phyloP scores from a whole-genome alignment of 2,888 invertebrate genomes.

The Phyllotreta cruciferae region DNA sequence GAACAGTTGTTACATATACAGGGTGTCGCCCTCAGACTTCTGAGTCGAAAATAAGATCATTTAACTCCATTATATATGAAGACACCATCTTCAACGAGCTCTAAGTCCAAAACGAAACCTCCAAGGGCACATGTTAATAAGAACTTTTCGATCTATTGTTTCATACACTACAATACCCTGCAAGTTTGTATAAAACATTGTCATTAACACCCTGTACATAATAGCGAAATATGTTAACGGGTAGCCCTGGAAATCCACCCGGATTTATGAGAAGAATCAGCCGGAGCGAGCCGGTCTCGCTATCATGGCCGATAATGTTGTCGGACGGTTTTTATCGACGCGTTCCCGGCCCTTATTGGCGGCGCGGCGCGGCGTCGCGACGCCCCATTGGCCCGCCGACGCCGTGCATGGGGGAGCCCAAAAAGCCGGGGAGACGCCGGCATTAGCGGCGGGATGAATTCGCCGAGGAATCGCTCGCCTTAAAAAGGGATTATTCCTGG shows the following conservation, averaged over 20 bases:
- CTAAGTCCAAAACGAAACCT: too few species aligned
- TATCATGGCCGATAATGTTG: conserved; percentile 63
- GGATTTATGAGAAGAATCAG: conserved; percentile 57
- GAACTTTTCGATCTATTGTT: too few species aligned
- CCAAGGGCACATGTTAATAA: too few species aligned
- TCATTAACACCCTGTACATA: too few species aligned
- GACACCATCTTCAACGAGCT: too few species aligned
- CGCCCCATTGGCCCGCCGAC: conserved; percentile 58
- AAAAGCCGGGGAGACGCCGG: conserved; percentile 36
- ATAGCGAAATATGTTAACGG: too few species aligned
- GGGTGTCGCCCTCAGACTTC: too few species aligned
- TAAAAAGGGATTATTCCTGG: not conserved
- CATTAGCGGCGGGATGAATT: not conserved
- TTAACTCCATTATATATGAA: too few species aligned
- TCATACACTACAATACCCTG: too few species aligned
- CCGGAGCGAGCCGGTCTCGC: conserved; percentile 56
- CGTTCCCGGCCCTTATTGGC: conserved; percentile 58
- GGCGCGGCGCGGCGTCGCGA: conserved; percentile 58
- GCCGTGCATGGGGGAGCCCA: conserved; percentile 65
- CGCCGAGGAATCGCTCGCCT: not conserved
- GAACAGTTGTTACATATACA: too few species aligned
- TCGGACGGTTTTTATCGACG: conserved; percentile 63
- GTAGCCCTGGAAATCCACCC: conserved; percentile 42
- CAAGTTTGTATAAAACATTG: too few species aligned
- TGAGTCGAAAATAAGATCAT: too few species aligned